Percentiles rank a stretch among this genome's conserved stretches.
Evolutionary conservation across 1,140 invertebrate genomes (phyloP).

Genomic region (Drosophila cardini): DNA sequence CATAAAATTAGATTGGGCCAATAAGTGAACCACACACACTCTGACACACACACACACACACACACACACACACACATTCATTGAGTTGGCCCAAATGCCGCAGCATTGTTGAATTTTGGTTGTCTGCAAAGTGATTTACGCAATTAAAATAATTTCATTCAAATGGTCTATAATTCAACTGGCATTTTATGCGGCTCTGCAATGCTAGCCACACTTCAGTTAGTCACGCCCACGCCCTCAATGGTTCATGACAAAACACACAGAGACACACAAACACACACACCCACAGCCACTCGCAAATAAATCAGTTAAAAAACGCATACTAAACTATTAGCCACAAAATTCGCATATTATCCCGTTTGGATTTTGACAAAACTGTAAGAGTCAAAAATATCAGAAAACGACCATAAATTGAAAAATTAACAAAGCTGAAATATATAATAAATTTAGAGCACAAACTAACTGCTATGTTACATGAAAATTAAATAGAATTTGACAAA

Average conservation of each 20-base stretch:
- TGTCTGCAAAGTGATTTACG: constrained; percentile 80
- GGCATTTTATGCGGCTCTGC: constrained; percentile 70
- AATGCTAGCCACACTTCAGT: constrained; percentile 47
- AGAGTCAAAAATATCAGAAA: no score
- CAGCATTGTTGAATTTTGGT: constrained; percentile 76
- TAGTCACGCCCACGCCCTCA: constrained; percentile 42
- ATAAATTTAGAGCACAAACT: no score
- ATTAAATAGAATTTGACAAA: no score
- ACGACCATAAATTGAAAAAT: no score
- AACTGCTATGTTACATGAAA: no score
- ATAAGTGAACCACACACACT: constrained; percentile 63
- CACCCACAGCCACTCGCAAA: constrained; percentile 9
- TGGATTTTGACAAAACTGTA: no score
- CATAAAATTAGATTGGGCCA: constrained; percentile 73
- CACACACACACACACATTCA: constrained; percentile 5
- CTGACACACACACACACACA: constrained; percentile 1
- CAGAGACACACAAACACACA: constrained; percentile 9
- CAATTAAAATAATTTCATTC: constrained; percentile 83
- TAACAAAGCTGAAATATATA: no score
- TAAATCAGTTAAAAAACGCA: constrained; percentile 53
- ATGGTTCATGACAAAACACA: constrained; percentile 40
- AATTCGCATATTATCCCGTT: constrained; percentile 35
- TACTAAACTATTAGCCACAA: constrained; percentile 41
- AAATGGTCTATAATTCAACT: constrained; percentile 81
- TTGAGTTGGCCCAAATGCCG: constrained; percentile 41